Evolutionary conservation across 1,140 invertebrate species (phyloP), one percentile per base, ranked within the genome.

Genomic region (Wasmannia auropunctata): DNA sequence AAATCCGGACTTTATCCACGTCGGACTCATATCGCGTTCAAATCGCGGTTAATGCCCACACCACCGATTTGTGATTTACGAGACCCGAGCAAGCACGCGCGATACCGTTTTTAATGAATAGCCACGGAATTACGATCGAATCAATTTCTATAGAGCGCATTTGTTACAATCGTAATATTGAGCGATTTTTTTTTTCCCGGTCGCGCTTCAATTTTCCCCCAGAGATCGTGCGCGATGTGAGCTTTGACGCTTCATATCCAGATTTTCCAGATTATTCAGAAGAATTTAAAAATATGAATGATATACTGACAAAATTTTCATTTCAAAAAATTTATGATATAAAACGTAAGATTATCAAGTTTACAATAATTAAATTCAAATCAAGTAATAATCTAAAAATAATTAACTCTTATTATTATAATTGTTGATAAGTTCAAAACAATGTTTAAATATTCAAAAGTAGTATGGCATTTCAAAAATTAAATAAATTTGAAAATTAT

Each of bases 21-120:
- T 72, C 34, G 31, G 14, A 2, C 34, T 56, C n/a, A 19, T 81
- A 81, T 81, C 77, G 65, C 63, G 22, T 25, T 28, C 63, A 56
- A 81, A 83, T 83, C 79, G 28, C 51, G 79, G 67, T 74, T 83
- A 74, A 83, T 72, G 40, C 79, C 34, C 51, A 65, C 16, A 34
- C 46, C 37, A 43, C 67, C 79, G 40, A 83, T 83, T 83, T 60
- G 51, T 83, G 79, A 83, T 83, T 83, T 83, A 83, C 37, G 79
- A 37, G 28, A 43, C 0, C 60, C 25, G 25, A 10, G 51, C 49
- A 25, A 56, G 43, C n/a, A 28, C 28, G 10, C 34, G 49, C 79
- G 65, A 72, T 58, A 43, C 51, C 51, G n/a, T 69, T 72, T 80
- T 83, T 83, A 83, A 83, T 83, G 51, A 83, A 83, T 83, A 72